Evolutionary conservation across 2,888 invertebrate species (phyloP), one percentile per base, ranked within the genome.

Genomic region (Limnephilus rhombicus): DNA sequence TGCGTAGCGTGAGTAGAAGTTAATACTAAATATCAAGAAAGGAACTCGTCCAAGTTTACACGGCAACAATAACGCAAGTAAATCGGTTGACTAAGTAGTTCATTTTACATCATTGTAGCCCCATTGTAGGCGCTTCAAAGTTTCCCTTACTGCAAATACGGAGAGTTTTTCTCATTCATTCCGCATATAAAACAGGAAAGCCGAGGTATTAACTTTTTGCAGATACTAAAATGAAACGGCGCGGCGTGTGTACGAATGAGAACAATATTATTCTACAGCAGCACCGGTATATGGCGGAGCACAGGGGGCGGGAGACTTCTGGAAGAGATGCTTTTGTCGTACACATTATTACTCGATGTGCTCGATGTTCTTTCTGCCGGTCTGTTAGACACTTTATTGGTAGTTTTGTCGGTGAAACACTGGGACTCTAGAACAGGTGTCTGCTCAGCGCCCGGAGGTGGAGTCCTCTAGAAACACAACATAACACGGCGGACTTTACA

Each of bases 161-260:
- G 91, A 80, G 88, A 92, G 89, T 82, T 92, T 92, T 93, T 93
- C 91, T 92, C 92, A 89, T 93, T 93, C 89, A 91, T 92, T 90
- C 90, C 81, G 85, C 87, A 92, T 89, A 91, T 89, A 93, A 91
- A 91, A 91, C 90, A 85, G 91, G 29, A 93, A 93, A 93, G 92
- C 91, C 89, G 90, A 91, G 85, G 93, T 91, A 93, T 93, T 93
- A 92, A 93, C 92, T 92, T 93, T 93, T 93, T 92, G 91, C 92
- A 89, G 91, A 93, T 92, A 91, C 88, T 87, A 90, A 37, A 68
- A 89, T 89, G 80, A 80, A 89, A 89, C 88, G n/a, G 88, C 37
- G 68, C 88, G 37, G 88, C 37, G 34, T 80, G 41, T 45, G 80
- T 80, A 89, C 91, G 85, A 91, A 37, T 37, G 80, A 85, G 92